Conservation (phyloP, 2,888 invertebrate genomes). For the Andrena fulva region DNA sequence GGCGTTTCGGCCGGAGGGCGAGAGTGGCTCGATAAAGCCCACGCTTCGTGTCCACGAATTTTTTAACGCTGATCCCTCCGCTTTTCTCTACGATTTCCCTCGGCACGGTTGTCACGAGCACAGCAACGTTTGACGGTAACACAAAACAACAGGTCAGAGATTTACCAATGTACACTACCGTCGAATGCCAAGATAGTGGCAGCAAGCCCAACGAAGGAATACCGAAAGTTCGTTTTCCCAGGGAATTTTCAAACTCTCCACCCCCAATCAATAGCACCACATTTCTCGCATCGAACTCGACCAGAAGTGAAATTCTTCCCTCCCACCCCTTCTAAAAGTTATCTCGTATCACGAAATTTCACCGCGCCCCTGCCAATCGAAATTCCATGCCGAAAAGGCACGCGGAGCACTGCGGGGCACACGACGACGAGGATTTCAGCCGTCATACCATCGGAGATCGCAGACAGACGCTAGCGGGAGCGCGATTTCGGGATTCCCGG, state of each 20-base stretch:
- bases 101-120: neutral
- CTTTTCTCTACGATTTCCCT: neutral
- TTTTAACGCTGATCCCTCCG: neutral
- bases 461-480: slow-evolving; percentile 25
- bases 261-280: neutral
- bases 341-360: slow-evolving; percentile 12
- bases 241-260: neutral
- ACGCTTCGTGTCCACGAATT: slow-evolving; percentile 3
- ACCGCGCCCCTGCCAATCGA: slow-evolving; percentile 20
- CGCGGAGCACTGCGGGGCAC: slow-evolving; percentile 7
- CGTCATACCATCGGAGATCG: slow-evolving; percentile 33
- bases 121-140: too few relatives aligned
- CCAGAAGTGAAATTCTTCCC: slow-evolving; percentile 9
- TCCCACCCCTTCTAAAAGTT: neutral
- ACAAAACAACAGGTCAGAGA: too few relatives aligned
- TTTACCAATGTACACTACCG: too few relatives aligned
- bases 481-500: slow-evolving; percentile 38
- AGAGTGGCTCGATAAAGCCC: slow-evolving; percentile 4
- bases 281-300: neutral
- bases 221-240: neutral
- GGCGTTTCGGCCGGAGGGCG: slow-evolving; percentile 15
- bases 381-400: slow-evolving; percentile 29
- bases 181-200: too few relatives aligned
- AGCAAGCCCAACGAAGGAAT: too few relatives aligned
- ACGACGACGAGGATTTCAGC: neutral